Evolutionary conservation across 2,888 invertebrate species (phyloP), one percentile per base, ranked within the genome.

Genomic region (Pandemis corylana): DNA sequence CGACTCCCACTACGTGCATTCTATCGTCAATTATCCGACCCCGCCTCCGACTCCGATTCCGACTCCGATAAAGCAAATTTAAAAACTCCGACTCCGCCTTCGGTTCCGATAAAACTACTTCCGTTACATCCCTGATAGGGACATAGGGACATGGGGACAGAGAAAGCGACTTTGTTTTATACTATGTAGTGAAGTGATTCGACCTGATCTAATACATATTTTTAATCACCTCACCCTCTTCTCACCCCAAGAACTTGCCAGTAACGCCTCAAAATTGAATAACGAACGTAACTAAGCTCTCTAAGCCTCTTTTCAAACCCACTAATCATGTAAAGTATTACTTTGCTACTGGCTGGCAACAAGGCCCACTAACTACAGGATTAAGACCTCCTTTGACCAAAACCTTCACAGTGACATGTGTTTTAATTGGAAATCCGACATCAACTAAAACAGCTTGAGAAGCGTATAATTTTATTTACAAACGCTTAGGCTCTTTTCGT

Each of bases 381-480:
- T 73, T 68, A 73, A 59, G 49, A 56, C 41, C 64, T 69, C 64
- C 20, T 73, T 69, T 64, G 59, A 36, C 20, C 53, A 63, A 61
- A 61, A 68, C 51, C 56, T 64, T 68, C n/a, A n/a, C 64, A 59
- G 28, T 20, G 68, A 69, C 59, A 59, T 59, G 20, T 7, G 49
- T 65, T 59, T 73, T 73, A 73, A 73, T 73, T 73, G 73, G 68
- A 73, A 12, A 12, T 12, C 3, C 5, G 12, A 46, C 12, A 4
- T 20, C 56, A 56, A 9, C 15, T 20, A 9, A 56, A 56, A 56
- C n/a, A 20, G 9, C 56, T 56, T 56, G 15, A 20, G 20, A n/a
- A 20, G 20, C 20, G 7, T 56, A 56, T 2, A 7, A 56, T 9
- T 20, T 20, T 20, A 20, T 20, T 56, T 9, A 56, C n/a, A 3